Conservation (phyloP, 2,888 invertebrate genomes). For the Apodemia mormo region DNA sequence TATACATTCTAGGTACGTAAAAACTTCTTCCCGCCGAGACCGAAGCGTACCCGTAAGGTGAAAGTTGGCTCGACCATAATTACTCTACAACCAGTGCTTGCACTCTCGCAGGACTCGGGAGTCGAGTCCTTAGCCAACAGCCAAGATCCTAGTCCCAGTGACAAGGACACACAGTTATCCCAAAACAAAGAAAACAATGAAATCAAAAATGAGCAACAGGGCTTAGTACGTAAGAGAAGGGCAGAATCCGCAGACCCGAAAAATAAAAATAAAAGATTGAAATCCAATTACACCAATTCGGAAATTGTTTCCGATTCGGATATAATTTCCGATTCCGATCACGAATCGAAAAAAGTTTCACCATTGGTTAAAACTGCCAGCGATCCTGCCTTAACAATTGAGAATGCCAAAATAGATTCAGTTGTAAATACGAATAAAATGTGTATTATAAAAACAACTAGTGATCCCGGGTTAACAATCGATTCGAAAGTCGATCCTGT, state of each 20-base stretch:
- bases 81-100: constrained; percentile 34
- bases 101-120: constrained; percentile 62
- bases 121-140: constrained; percentile 38
- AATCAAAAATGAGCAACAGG: neutral
- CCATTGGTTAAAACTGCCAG: constrained; percentile 66
- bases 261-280: constrained; percentile 48
- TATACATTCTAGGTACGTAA: constrained; percentile 82
- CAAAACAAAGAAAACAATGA: constrained; percentile 5
- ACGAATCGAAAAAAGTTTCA: constrained; percentile 44
- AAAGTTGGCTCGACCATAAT: constrained; percentile 37
- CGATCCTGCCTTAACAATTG: constrained; percentile 64
- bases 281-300: constrained; percentile 44
- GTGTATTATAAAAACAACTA: constrained; percentile 56
- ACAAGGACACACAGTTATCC: constrained; percentile 8
- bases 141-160: constrained; percentile 19
- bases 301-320: neutral
- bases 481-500: constrained; percentile 49
- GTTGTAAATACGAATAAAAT: constrained; percentile 6
- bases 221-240: constrained; percentile 42
- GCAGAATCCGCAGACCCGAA: constrained; percentile 52
- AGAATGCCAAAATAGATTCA: constrained; percentile 35
- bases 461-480: constrained; percentile 65
- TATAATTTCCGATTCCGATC: constrained; percentile 28
- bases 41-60: constrained; percentile 66
- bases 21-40: constrained; percentile 85